Percentiles rank a stretch among this genome's conserved stretches.
Conservation (phyloP, 2,113 vertebrate genomes). For the Callocephalon fimbriatum region DNA sequence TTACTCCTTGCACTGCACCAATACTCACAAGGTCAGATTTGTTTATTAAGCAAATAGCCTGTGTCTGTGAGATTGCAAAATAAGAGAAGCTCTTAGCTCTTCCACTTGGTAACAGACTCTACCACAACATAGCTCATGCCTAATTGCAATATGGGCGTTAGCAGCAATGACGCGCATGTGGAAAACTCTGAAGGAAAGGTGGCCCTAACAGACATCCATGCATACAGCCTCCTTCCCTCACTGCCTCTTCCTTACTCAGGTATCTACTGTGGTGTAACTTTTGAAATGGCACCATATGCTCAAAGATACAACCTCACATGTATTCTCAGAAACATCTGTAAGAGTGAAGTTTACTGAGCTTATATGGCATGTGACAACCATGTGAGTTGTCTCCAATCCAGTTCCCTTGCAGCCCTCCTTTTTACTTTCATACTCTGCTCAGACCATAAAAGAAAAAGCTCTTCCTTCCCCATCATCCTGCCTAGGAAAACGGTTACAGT, state of each 20-base stretch:
- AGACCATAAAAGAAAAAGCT: background rate
- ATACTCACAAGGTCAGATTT: background rate
- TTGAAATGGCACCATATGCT: conserved; percentile 29
- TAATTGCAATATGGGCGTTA: background rate
- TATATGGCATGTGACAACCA: background rate
- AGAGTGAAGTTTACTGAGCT: background rate
- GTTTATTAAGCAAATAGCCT: background rate
- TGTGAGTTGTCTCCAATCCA: background rate
- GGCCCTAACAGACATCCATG: background rate
- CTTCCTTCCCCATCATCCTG: background rate
- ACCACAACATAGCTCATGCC: background rate
- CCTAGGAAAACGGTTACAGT: background rate
- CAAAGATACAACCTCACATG: background rate
- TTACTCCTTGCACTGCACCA: background rate
- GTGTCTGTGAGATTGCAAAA: background rate
- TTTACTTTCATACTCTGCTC: background rate
- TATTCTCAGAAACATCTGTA: conserved; percentile 51
- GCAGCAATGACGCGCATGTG: background rate
- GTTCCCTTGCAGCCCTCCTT: background rate
- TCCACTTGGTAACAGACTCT: background rate
- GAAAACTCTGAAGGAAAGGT: background rate
- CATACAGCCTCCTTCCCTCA: background rate
- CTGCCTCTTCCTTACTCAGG: conserved; percentile 21
- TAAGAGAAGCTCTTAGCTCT: background rate
- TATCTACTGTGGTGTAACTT: conserved; percentile 24